Conservation (phyloP, 2,113 vertebrate genomes). For the Spheniscus mendiculus region DNA sequence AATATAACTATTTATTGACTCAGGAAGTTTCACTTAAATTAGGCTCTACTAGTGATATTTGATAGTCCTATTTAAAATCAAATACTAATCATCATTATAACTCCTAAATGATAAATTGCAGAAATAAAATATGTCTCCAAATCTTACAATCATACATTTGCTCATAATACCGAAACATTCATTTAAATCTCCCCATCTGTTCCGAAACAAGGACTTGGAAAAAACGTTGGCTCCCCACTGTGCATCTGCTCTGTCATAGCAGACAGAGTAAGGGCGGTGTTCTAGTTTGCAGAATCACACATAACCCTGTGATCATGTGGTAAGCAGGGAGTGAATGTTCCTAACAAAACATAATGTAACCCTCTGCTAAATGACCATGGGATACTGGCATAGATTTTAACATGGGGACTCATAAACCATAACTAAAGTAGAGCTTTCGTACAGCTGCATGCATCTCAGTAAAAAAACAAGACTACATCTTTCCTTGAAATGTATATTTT, state of each 20-base stretch:
- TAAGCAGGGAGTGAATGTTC: neutral
- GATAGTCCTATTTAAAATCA: neutral
- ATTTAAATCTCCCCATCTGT: neutral
- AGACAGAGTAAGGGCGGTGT: neutral
- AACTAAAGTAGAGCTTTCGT: neutral
- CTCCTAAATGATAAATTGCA: neutral
- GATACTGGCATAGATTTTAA: neutral
- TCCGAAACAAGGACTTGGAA: neutral
- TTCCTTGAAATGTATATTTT: neutral
- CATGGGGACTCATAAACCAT: neutral
- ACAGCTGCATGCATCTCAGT: neutral
- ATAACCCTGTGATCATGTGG: neutral
- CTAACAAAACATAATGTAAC: neutral
- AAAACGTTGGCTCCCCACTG: neutral
- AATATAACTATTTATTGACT: neutral
- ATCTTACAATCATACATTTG: neutral
- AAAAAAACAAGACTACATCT: neutral
- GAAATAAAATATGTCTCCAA: neutral
- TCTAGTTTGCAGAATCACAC: neutral
- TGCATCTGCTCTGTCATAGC: neutral
- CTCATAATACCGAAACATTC: neutral
- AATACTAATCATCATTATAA: neutral
- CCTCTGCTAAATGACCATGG: neutral
- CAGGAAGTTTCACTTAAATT: neutral
- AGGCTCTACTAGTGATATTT: neutral